Base-by-base conservation (phyloP, 1,140 invertebrate genomes). In the Lasioglossum baleicum region DNA sequence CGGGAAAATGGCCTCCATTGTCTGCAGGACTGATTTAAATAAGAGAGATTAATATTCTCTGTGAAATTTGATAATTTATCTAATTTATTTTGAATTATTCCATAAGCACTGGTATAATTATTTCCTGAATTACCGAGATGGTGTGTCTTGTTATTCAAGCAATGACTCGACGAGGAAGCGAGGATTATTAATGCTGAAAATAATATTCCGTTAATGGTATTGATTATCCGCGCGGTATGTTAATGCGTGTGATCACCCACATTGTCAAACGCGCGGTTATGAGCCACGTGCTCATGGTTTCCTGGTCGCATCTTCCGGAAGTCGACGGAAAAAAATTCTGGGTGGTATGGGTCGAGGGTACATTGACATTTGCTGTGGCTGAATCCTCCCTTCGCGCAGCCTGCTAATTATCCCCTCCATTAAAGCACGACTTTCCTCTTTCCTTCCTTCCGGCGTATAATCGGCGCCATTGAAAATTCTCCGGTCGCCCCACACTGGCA, bases 281-380 rank as follows among this genome's bases (percentile, higher is more conserved):
- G 48, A 66, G 64, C 68, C 73, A 31, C 60, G 15, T 20, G 70
- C 65, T 61, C 48, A 84, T 87, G 76, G 67, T 86, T 75, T 77
- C 86, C 86, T 87, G 85, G 72, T 87, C 60, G 48, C 42, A 44
- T 61, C 63, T 75, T 75, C 70, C 82, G 85, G 75, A 86, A 84
- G 73, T 87, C 71, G 75, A 82, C 58, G 73, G 87, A 87, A 87
- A 85, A 75, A 51, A 77, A 64, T 77, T 70, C n/a, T 20, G 1
- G 20, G 15, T 51, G 56, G 56, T n/a, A n/a, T 58, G 42, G 44
- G 60, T 73, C 26, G 42, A 80, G 44, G 51, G 66, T 53, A 11
- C 69, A 73, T 61, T 7, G 48, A 48, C 64, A 69, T 75, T 76
- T 75, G 78, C 73, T 75, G 83, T 75, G 61, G 63, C 66, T n/a